These are phyloP conservation scores for Nothocercus julius DNA, from an alignment of 2,113 vertebrate species.

Conservation along the genomic window DNA sequence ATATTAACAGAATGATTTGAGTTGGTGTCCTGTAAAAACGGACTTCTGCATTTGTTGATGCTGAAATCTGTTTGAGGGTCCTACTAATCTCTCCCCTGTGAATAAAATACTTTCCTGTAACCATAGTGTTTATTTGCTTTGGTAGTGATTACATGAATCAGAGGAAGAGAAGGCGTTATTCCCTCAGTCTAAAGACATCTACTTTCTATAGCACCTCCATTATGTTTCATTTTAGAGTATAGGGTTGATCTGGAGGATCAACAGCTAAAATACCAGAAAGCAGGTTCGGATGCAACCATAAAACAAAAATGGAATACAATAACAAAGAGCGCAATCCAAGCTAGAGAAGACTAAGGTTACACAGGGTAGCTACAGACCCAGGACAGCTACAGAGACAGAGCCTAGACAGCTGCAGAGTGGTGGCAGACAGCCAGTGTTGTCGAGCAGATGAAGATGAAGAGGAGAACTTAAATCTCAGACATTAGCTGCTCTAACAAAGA, in stretches of 20 bases:
- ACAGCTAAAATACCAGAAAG: neutral
- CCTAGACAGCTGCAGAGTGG: neutral
- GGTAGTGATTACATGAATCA: neutral
- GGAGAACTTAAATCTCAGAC: neutral
- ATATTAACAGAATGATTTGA: neutral
- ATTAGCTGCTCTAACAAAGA: neutral
- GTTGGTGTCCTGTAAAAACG: neutral
- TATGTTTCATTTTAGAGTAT: neutral
- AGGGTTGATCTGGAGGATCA: neutral
- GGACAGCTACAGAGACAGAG: neutral
- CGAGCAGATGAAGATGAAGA: slow-evolving; percentile 3
- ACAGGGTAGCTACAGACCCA: neutral
- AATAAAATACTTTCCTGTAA: slow-evolving; percentile 6
- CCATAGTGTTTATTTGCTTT: rapidly evolving
- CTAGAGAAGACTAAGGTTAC: neutral
- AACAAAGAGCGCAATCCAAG: neutral
- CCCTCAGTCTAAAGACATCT: neutral
- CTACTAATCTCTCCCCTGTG: neutral
- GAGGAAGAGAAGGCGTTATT: neutral
- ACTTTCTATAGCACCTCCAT: neutral
- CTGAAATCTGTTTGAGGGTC: neutral
- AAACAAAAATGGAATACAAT: neutral
- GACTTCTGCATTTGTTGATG: neutral
- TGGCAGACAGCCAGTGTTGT: slow-evolving; percentile 1
- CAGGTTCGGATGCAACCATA: neutral